phyloP scores from a whole-genome alignment of 1,140 invertebrate species.

The Monochamus saltuarius region DNA sequence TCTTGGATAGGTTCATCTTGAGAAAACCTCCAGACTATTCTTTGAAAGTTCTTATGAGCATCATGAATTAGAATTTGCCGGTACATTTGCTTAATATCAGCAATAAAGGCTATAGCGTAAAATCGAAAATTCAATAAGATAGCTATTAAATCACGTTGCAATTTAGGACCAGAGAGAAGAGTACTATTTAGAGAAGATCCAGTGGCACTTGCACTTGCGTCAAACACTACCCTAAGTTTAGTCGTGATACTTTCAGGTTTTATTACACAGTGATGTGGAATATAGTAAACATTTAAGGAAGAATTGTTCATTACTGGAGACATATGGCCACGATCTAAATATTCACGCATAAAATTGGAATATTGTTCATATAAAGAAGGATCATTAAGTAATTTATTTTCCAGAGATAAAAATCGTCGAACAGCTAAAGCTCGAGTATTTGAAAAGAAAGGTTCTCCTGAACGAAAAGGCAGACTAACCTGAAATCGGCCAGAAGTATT shows the following conservation, averaged over 20 bases:
- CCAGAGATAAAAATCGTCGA: constrained; percentile 7
- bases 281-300: constrained; percentile 15
- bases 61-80: constrained; percentile 13
- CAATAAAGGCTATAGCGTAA: constrained; percentile 44
- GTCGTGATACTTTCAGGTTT: constrained; percentile 35
- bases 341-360: constrained; percentile 14
- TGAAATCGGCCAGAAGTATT: constrained; percentile 2
- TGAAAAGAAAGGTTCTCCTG: constrained; percentile 6
- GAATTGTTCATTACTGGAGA: not conserved
- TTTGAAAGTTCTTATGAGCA: constrained; percentile 14
- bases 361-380: constrained; percentile 6
- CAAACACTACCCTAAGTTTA: constrained; percentile 21
- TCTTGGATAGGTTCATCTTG: constrained; percentile 8
- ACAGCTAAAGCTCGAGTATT: constrained; percentile 9
- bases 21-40: constrained; percentile 21
- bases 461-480: constrained; percentile 12
- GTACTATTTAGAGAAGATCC: constrained; percentile 35
- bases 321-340: constrained; percentile 11
- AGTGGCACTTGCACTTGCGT: constrained; percentile 3
- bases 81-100: constrained; percentile 29
- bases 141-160: constrained; percentile 36
- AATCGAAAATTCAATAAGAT: constrained; percentile 51
- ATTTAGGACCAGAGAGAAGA: constrained; percentile 31
- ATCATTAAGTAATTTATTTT: constrained; percentile 8
- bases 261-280: constrained; percentile 46